Percentiles rank a stretch among this genome's conserved stretches.
phyloP scores from a whole-genome alignment of 2,888 invertebrate species.

The Parthenolecanium corni region DNA sequence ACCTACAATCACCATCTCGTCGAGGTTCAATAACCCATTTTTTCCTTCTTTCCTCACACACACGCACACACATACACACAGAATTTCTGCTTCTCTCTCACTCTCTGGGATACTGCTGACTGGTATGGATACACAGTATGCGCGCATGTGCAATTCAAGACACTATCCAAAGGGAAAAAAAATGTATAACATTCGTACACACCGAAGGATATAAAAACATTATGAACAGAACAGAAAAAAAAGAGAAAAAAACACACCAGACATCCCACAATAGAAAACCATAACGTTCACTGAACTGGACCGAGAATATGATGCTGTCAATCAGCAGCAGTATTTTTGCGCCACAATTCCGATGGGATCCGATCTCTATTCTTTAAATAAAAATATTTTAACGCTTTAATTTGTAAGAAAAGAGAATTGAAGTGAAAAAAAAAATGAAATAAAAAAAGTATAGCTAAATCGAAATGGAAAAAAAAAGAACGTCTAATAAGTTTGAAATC shows the following conservation, averaged over 20 bases:
- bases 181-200: neutral
- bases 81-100: neutral
- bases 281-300: slow-evolving; percentile 14
- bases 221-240: too few species aligned
- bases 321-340: neutral
- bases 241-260: slow-evolving; percentile 1
- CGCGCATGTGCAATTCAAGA: neutral
- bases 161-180: too few species aligned
- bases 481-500: too few species aligned
- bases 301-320: neutral
- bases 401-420: neutral
- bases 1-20: neutral
- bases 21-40: slow-evolving; percentile 1
- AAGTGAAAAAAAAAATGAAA: neutral
- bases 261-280: slow-evolving; percentile 11
- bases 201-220: neutral
- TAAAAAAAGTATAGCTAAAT: neutral
- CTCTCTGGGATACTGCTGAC: neutral
- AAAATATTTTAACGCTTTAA: neutral
- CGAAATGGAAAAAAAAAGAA: too few species aligned
- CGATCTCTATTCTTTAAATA: neutral
- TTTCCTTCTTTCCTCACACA: too few species aligned
- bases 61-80: too few species aligned
- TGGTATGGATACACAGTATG: neutral
- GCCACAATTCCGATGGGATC: neutral